These are phyloP conservation scores for Caenorhabditis elegans DNA, from an alignment of 1,140 invertebrate genomes.

Conservation along the genomic window DNA sequence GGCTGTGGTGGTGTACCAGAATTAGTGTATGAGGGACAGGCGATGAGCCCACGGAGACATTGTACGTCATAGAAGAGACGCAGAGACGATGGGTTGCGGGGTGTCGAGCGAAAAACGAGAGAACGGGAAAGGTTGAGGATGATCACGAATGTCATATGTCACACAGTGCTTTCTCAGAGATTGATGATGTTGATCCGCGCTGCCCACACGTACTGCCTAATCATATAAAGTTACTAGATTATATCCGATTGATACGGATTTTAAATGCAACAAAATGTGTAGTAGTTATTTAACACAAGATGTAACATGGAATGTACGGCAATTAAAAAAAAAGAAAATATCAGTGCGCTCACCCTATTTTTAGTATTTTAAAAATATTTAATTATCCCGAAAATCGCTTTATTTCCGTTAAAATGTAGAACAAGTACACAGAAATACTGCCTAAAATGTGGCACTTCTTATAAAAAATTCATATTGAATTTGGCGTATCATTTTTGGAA, in stretches of 20 bases:
- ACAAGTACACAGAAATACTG: too few relatives aligned
- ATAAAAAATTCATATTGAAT: too few relatives aligned
- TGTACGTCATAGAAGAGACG: not conserved
- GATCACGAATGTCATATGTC: slow-evolving; percentile 27
- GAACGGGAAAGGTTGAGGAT: slow-evolving; percentile 5
- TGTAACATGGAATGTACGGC: not conserved
- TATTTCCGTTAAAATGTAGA: too few relatives aligned
- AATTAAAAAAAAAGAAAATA: not conserved
- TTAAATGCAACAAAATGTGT: too few relatives aligned
- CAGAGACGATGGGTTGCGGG: slow-evolving; percentile 11
- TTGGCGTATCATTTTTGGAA: too few relatives aligned
- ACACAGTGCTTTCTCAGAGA: slow-evolving; percentile 19
- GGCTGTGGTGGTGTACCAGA: slow-evolving; percentile 3
- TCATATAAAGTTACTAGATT: not conserved
- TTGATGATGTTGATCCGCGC: slow-evolving; percentile 17
- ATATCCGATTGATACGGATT: not conserved
- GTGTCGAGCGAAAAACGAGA: not conserved
- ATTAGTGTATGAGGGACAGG: not conserved
- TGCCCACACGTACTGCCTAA: not conserved
- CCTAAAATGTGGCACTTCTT: too few relatives aligned
- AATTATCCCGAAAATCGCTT: too few relatives aligned
- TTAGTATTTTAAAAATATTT: too few relatives aligned
- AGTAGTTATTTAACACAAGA: too few relatives aligned
- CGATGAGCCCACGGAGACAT: not conserved
- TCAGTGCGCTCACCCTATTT: too few relatives aligned